Conservation (phyloP, 2,113 vertebrate species). For the Astatotilapia flaviijosephi region DNA sequence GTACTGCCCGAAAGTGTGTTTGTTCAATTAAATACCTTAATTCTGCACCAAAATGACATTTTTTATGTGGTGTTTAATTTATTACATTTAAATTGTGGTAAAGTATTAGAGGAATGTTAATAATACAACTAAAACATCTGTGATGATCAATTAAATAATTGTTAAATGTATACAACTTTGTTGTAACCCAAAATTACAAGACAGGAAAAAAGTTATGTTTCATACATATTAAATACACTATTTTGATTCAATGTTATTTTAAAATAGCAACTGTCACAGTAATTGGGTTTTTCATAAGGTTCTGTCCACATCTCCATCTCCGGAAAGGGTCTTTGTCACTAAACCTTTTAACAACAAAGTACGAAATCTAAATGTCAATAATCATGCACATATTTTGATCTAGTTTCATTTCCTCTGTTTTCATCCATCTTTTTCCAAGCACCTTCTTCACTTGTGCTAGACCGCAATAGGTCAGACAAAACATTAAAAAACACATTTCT, state of each 20-base stretch:
- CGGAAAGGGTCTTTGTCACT: accelerated
- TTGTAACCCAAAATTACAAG: background rate
- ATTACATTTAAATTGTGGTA: background rate
- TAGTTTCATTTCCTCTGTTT: background rate
- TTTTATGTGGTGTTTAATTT: background rate
- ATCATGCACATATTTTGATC: background rate
- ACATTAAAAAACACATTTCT: background rate
- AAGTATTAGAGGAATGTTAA: background rate
- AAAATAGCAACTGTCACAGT: background rate
- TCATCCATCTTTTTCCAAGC: background rate
- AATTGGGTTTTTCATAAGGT: background rate
- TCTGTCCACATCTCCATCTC: background rate
- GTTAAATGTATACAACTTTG: background rate
- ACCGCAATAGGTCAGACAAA: background rate
- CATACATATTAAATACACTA: background rate
- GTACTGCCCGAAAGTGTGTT: background rate
- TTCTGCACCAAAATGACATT: background rate
- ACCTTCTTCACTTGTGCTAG: background rate
- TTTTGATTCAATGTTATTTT: background rate
- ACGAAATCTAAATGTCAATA: background rate
- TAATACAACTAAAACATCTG: background rate
- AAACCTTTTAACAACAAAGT: background rate
- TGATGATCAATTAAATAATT: background rate
- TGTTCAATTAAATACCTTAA: background rate
- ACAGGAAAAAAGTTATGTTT: background rate